Conservation (phyloP, 2,888 invertebrate genomes). For the Amphipyra tragopoginis region DNA sequence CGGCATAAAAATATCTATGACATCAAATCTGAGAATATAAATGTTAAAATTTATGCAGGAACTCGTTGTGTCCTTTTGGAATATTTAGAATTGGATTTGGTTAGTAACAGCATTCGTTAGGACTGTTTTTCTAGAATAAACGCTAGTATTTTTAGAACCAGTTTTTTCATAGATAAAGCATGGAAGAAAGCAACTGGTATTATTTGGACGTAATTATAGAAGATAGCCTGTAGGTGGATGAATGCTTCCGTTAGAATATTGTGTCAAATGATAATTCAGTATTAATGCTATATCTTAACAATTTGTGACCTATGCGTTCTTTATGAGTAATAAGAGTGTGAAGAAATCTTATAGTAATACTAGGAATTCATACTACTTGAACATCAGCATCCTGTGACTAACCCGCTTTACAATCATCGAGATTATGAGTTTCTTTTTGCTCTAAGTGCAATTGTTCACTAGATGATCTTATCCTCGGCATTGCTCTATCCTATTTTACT, state of each 20-base stretch:
- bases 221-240: too few relatives aligned
- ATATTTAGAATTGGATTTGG: neutral
- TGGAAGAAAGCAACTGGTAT: too few relatives aligned
- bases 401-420: neutral
- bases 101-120: constrained; percentile 5
- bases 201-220: too few relatives aligned
- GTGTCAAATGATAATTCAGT: too few relatives aligned
- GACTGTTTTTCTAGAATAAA: neutral
- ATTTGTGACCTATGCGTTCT: neutral
- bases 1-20: constrained; percentile 46
- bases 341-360: constrained; percentile 18
- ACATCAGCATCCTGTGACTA: constrained; percentile 18
- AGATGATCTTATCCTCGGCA: neutral
- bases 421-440: too few relatives aligned
- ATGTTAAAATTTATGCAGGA: constrained; percentile 1
- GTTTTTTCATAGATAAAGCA: neutral
- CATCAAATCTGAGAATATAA: constrained; percentile 30
- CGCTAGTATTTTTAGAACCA: neutral
- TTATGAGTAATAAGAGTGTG: constrained; percentile 20
- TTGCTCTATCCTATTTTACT: neutral
- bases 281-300: too few relatives aligned
- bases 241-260: too few relatives aligned
- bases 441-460: too few relatives aligned
- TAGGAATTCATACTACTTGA: constrained; percentile 12
- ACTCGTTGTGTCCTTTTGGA: constrained; percentile 13